A percentile compares a stretch with the other conserved stretches of the same genome.
These are phyloP conservation scores for Lytechinus pictus DNA, from an alignment of 35 echinoderm and acorn worm genomes.

Conservation along the genomic window DNA sequence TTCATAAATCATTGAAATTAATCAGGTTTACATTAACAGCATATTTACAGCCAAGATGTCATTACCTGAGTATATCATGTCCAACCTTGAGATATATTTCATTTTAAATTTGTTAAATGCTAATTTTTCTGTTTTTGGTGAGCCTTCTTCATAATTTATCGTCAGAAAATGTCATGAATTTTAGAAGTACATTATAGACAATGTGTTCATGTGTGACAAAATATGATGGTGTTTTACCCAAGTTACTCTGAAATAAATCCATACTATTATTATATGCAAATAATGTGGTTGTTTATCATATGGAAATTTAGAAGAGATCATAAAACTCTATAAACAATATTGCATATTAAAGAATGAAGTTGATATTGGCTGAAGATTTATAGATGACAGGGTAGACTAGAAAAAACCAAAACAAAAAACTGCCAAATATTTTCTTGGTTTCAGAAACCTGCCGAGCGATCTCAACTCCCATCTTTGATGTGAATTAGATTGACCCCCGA, in stretches of 20 bases:
- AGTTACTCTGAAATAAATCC: not conserved
- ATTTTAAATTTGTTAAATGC: not conserved
- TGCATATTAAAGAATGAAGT: not conserved
- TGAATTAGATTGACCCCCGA: not conserved
- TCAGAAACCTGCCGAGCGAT: not conserved
- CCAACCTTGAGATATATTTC: not conserved
- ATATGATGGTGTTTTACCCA: not conserved
- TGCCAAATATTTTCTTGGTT: slow-evolving; percentile 11
- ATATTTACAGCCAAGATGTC: too few relatives aligned
- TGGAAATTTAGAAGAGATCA: not conserved
- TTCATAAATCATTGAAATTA: not conserved
- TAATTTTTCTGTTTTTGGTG: too few relatives aligned
- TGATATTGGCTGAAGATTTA: not conserved
- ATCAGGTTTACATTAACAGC: not conserved
- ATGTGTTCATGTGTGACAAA: not conserved
- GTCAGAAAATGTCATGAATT: too few relatives aligned
- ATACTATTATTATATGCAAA: not conserved
- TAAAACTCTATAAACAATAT: not conserved
- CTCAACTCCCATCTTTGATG: not conserved
- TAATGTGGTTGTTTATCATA: not conserved
- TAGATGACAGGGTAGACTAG: not conserved
- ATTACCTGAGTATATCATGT: not conserved
- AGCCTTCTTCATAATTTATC: too few relatives aligned
- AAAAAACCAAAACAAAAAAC: not conserved
- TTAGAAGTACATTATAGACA: too few relatives aligned